These are phyloP conservation scores for Camponotus vicinus DNA, from an alignment of 1,140 invertebrate genomes.

Conservation along the genomic window DNA sequence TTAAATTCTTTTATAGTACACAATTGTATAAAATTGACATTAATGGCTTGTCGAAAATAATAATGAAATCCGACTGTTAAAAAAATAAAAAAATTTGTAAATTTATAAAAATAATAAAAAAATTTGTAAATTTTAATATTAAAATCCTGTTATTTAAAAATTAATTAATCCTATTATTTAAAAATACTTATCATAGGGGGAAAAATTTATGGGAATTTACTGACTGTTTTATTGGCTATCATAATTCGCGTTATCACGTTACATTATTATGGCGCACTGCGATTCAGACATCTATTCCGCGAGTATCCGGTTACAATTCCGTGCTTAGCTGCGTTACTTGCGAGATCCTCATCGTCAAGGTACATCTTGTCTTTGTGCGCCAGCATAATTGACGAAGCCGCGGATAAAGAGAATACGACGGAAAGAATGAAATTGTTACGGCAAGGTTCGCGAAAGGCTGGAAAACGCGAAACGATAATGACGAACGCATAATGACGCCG, in stretches of 20 bases:
- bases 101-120: no score
- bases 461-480: slow-evolving; percentile 36
- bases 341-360: slow-evolving; percentile 20
- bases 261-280: neutral
- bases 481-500: slow-evolving; percentile 30
- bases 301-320: neutral
- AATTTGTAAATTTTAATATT: no score
- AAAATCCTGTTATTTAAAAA: neutral
- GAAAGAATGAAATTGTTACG: slow-evolving; percentile 39
- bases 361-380: neutral
- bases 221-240: neutral
- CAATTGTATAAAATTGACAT: neutral
- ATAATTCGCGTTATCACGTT: neutral
- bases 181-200: neutral
- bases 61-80: neutral
- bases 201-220: neutral
- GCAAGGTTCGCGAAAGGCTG: neutral
- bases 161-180: no score
- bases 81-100: neutral
- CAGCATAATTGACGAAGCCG: neutral
- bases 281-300: neutral
- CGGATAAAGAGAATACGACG: neutral
- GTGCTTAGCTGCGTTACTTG: neutral
- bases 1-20: neutral
- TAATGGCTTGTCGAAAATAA: neutral